phyloP scores from a whole-genome alignment of 2,113 vertebrate genomes.

The Myanophis thanlyinensis region DNA sequence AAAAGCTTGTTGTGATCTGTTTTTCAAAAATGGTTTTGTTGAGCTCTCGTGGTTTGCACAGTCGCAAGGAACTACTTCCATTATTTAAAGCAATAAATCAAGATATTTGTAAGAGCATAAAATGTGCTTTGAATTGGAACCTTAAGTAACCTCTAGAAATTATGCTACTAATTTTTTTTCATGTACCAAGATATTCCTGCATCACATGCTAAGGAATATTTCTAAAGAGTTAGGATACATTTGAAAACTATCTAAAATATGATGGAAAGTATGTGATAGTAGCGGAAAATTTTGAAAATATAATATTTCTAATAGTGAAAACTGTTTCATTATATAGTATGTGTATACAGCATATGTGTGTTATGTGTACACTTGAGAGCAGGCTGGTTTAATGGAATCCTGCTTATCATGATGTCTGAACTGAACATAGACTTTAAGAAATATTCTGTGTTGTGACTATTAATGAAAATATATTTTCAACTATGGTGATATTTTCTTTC shows the following conservation, averaged over 20 bases:
- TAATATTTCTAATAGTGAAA: not conserved
- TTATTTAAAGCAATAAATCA: not conserved
- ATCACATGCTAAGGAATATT: too few species aligned
- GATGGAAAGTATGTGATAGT: too few species aligned
- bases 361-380: too few species aligned
- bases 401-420: not conserved
- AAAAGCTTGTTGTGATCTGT: not conserved
- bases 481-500: slow-evolving; percentile 35
- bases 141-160: not conserved
- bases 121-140: not conserved
- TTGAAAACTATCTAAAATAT: not conserved
- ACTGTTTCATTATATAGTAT: not conserved
- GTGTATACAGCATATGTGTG: too few species aligned
- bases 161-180: not conserved
- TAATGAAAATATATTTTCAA: not conserved
- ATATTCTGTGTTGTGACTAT: not conserved
- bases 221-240: not conserved
- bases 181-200: not conserved
- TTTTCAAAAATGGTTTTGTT: not conserved
- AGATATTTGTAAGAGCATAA: not conserved
- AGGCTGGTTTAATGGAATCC: not conserved
- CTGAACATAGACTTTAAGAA: not conserved
- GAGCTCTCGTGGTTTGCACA: not conserved
- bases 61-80: not conserved
- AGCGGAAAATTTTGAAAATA: not conserved